Evolutionary conservation across 2,888 invertebrate genomes (phyloP), one percentile per base, ranked within the genome.

Genomic region (Drosophila falleni): DNA sequence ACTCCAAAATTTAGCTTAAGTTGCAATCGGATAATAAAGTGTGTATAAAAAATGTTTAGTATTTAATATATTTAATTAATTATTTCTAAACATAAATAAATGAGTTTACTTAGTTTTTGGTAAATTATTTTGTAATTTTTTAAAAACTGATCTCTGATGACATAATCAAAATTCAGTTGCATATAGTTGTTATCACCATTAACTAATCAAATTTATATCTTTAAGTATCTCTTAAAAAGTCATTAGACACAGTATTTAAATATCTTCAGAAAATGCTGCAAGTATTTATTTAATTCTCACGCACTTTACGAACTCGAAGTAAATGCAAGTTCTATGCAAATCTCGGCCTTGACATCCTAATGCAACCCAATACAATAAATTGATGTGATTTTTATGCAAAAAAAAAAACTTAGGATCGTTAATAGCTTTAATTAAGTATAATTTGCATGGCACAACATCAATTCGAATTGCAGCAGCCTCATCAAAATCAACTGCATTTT

Each of bases 371-470:
- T 81, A 76, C 71, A 74, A 74, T 86, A 84, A 86, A 82, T 80
- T 88, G 81, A 89, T 88, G 84, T 86, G 86, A 82, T 74, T 89
- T 88, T 82, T 76, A 81, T 87, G 89, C 84, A 79, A 76, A 65
- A 62, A 65, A 89, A 79, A 76, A 65, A 62, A 65, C 71, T 61
- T 59, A 49, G 56, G 62, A 67, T 44, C 54, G 61, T 63, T 89
- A 89, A 86, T 83, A 60, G 84, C 84, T 71, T 87, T 83, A 87
- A 87, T 87, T 87, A 89, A 80, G 74, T 74, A 84, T 85, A 76
- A 88, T 88, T 86, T 68, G 54, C 41, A 42, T 56, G 44, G 23
- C 41, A 41, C 2, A 47, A 42, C 61, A 37, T 23, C 54, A 50
- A 44, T 26, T 63, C 33, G 19, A 54, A 39, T 35, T 31, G 55